phyloP scores from a whole-genome alignment of 2,888 invertebrate genomes.

The Watsonalla cultraria region DNA sequence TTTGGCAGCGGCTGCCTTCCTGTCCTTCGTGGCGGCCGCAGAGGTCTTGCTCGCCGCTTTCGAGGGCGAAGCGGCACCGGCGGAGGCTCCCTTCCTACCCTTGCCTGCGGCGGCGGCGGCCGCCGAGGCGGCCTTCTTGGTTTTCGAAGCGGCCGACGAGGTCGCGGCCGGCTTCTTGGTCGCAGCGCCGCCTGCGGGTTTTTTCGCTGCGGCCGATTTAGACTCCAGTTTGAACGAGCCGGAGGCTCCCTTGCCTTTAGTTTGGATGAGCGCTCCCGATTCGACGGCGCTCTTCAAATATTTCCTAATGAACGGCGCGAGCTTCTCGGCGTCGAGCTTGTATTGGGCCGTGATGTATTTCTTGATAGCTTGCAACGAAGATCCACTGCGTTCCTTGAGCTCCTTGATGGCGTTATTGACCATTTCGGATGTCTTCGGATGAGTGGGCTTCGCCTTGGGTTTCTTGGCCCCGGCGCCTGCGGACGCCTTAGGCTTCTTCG shows the following conservation, averaged over 20 bases:
- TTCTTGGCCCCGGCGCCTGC: slow-evolving; percentile 29
- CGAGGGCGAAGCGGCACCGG: slow-evolving; percentile 19
- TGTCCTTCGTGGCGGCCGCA: slow-evolving; percentile 19
- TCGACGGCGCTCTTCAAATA: slow-evolving; percentile 75
- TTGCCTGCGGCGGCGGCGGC: slow-evolving; percentile 6
- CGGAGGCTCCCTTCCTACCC: slow-evolving; percentile 18
- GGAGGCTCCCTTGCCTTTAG: slow-evolving; percentile 76
- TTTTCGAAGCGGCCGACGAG: slow-evolving; percentile 20
- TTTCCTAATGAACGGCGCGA: slow-evolving; percentile 78
- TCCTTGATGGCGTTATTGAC: slow-evolving; percentile 75
- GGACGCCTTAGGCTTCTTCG: slow-evolving; percentile 13
- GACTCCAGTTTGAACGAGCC: slow-evolving; percentile 62
- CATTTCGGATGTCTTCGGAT: slow-evolving; percentile 60
- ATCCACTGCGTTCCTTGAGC: slow-evolving; percentile 78
- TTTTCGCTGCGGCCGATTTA: slow-evolving; percentile 21
- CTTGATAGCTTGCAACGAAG: slow-evolving; percentile 78
- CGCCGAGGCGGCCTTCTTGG: slow-evolving; percentile 13
- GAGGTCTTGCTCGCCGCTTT: slow-evolving; percentile 12
- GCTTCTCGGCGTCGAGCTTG: slow-evolving; percentile 78
- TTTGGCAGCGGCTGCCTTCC: slow-evolving; percentile 12
- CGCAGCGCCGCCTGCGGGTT: neutral
- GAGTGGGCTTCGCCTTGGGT: slow-evolving; percentile 46
- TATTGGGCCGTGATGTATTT: slow-evolving; percentile 80
- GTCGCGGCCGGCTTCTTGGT: slow-evolving; percentile 20
- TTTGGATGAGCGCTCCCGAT: slow-evolving; percentile 71